Percentiles rank a stretch among this genome's conserved stretches.
These are phyloP conservation scores for Pocillopora verrucosa DNA, from an alignment of 64 coral and sea anemone species.

Conservation along the genomic window DNA sequence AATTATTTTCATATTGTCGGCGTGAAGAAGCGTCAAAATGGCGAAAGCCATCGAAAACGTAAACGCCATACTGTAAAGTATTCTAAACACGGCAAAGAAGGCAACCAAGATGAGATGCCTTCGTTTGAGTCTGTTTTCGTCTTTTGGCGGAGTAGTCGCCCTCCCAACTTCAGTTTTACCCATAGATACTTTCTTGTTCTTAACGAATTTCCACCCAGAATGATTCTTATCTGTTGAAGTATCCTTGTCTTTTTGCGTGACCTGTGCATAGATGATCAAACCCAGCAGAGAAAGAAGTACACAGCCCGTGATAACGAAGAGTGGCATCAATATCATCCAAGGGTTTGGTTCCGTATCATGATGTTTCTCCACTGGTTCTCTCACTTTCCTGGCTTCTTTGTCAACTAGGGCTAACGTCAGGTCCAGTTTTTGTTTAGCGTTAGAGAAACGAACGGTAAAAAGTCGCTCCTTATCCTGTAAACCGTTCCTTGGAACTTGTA, in stretches of 20 bases:
- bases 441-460: slow-evolving; percentile 39
- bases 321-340: slow-evolving; percentile 1
- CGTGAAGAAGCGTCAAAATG: slow-evolving; percentile 64
- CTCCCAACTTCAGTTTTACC: neutral
- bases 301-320: neutral
- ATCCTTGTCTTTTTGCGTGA: slow-evolving; percentile 3
- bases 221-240: neutral
- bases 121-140: slow-evolving; percentile 55
- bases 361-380: neutral
- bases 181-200: neutral
- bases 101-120: slow-evolving; percentile 74
- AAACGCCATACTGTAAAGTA: slow-evolving; percentile 64
- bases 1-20: slow-evolving; percentile 60
- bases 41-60: slow-evolving; percentile 57
- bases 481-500: slow-evolving; percentile 59
- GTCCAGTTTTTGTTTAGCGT: slow-evolving; percentile 20
- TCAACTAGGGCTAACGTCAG: slow-evolving; percentile 21
- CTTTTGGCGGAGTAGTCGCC: neutral
- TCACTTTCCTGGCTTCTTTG: neutral
- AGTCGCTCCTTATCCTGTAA: slow-evolving; percentile 57
- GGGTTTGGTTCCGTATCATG: neutral
- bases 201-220: slow-evolving; percentile 33
- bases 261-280: slow-evolving; percentile 22
- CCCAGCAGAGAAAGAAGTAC: neutral
- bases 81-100: slow-evolving; percentile 45